Base-by-base conservation (phyloP, 2,888 invertebrate species). In the Trypoxylon attenuatum region DNA sequence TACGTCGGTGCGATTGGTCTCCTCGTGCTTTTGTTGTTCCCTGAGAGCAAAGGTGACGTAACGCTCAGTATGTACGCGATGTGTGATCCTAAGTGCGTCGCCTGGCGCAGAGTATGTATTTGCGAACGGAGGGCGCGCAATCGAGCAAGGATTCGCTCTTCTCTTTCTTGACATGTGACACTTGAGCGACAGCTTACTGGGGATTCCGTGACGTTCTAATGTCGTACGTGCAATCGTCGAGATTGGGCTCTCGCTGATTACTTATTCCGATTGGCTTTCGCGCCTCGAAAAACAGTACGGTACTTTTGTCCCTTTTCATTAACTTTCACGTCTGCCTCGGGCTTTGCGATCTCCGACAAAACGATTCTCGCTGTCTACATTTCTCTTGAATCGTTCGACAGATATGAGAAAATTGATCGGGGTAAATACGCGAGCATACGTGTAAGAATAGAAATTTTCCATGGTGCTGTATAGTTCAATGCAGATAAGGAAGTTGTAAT, bases 111-210 rank as follows among this genome's bases (percentile, higher is more conserved):
- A 58, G 58, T 38, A 53, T 19, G 58, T 54, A 56, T 46, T 42
- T 50, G 22, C 43, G 45, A 19, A 23, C 27, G 55, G 22, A 42
- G 16, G 23, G 10, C 21, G 21, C 13, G 22, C 21, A 43, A 13
- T 43, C 18, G 6, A 6, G 6, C 43, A 22, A n/a, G 43, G 4
- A 21, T 21, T 23, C 27, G 16, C 16, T 18, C 23, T 16, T 8
- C 41, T 61, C 50, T 47, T 58, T 49, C 51, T 75, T 71, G 64
- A 69, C 64, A 61, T 69, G 71, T 77, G 82, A 84, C 85, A 84
- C 73, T 79, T 85, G 85, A 85, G 80, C 84, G 84, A 83, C 84
- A 82, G 80, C 78, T 78, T 74, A 72, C 73, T 76, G 66, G 83
- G 82, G 82, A 81, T 75, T 79, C 78, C 73, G 71, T 81, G 83